Conservation (phyloP, 2,797 vertebrate species). For the Labroides dimidiatus region DNA sequence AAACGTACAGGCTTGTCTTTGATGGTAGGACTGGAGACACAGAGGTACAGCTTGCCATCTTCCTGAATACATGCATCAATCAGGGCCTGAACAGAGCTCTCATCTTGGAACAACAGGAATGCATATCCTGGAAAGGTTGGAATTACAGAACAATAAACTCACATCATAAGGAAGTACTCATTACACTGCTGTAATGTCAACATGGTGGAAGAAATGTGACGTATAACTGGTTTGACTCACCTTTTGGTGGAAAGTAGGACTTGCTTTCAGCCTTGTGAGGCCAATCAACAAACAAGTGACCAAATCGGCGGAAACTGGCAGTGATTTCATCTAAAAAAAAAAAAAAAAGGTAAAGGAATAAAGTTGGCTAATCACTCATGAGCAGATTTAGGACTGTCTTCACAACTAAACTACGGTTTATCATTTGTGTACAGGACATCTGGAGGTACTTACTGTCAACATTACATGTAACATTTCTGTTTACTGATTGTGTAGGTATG, state of each 20-base stretch:
- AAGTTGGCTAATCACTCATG: not conserved
- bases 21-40: conserved; percentile 98
- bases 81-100: conserved; percentile 98
- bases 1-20: conserved; percentile 98
- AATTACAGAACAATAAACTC: conserved; percentile 6
- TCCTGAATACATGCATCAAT: conserved; percentile 99
- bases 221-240: conserved; percentile 73
- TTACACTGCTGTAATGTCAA: not conserved
- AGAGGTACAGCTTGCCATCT: conserved; percentile 98
- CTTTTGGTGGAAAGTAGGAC: conserved; percentile 99
- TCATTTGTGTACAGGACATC: too few species aligned
- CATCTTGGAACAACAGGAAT: conserved; percentile 99
- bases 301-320: conserved; percentile 98
- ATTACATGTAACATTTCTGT: not conserved
- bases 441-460: not conserved
- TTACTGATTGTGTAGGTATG: too few species aligned
- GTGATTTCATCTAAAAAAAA: conserved; percentile 93
- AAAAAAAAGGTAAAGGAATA: not conserved
- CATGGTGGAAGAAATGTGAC: not conserved
- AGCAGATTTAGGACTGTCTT: not conserved
- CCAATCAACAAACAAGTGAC: conserved; percentile 99
- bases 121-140: conserved; percentile 89
- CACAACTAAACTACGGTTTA: too few species aligned
- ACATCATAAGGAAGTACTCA: not conserved
- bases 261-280: conserved; percentile 99